Base-by-base conservation (phyloP, 2,797 vertebrate species). In the Phataginus tetradactyla region DNA sequence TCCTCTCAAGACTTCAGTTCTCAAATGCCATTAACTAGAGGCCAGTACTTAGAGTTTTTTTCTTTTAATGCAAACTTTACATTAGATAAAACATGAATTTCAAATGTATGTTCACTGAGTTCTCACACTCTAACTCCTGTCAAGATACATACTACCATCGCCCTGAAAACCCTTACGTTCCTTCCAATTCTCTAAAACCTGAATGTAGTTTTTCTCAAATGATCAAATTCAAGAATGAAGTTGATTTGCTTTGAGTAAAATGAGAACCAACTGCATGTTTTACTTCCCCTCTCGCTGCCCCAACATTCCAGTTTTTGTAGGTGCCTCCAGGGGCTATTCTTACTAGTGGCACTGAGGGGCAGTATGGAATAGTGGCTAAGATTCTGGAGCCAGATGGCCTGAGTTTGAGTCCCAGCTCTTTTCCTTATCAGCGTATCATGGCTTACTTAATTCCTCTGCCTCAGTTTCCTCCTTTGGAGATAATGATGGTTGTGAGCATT, bases 141-240 rank as follows among this genome's bases (percentile, higher is more conserved):
- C 25, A 91, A 86, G n/a, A 86, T 71, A 74, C 55, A 49, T 20
- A 45, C 93, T 81, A 74, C 5, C 27, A 63, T 74, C 25, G 25
- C 15, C 34, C 21, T n/a, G 25, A 34, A 93, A 89, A 37, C 55
- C n/a, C 29, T 85, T 39, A 51, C 23, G 14, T 78, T 92, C 90
- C 59, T 90, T 85, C 12, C 7, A 81, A 14, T 64, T 89, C 42
- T 90, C n/a, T 79, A 75, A 96, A 80, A 90, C 90, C 17, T 37
- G 53, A 96, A 75, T 79, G 21, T 57, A 63, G 91, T 93, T 84
- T 92, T 80, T 34, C 55, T 95, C 64, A 90, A 81, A 29, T 68
- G 63, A 79, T 71, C 32, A 86, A 71, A 96, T 85, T 91, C 23
- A 91, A 86, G 45, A 63, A 86, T 89, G 18, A 79, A 94, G 92